Conservation (phyloP, 2,113 vertebrate species). For the Gallinago undulata region DNA sequence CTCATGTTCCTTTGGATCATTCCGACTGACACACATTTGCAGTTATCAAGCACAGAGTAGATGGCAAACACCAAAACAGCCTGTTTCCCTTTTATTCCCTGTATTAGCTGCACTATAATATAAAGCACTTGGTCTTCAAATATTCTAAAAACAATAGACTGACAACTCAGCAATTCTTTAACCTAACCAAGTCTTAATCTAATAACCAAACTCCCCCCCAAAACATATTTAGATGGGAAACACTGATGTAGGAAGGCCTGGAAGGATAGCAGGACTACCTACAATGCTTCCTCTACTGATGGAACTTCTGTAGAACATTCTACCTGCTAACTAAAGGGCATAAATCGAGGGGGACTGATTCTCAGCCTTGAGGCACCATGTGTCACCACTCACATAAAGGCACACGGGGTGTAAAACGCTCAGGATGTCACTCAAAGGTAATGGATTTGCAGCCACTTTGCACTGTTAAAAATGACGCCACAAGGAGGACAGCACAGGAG, state of each 20-base stretch:
- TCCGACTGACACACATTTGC: rapidly evolving
- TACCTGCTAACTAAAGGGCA: neutral
- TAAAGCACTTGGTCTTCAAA: neutral
- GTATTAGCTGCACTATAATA: neutral
- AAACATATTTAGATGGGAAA: neutral
- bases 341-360: neutral
- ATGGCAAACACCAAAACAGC: neutral
- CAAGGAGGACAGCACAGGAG: no score
- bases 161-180: neutral
- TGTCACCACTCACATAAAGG: rapidly evolving
- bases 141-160: neutral
- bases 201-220: neutral
- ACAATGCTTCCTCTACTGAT: neutral
- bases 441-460: neutral
- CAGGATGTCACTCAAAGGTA: neutral
- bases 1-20: neutral
- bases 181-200: neutral
- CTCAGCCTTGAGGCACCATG: neutral
- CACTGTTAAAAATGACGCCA: neutral
- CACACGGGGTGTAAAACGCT: neutral
- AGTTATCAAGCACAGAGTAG: neutral
- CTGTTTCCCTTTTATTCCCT: neutral
- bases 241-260: neutral
- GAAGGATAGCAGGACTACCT: neutral
- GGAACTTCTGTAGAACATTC: rapidly evolving